A percentile compares a stretch with the other conserved stretches of the same genome.
Conservation (phyloP, 37 sponge, comb jelly and placozoan species). For the Beroe forskalii region DNA sequence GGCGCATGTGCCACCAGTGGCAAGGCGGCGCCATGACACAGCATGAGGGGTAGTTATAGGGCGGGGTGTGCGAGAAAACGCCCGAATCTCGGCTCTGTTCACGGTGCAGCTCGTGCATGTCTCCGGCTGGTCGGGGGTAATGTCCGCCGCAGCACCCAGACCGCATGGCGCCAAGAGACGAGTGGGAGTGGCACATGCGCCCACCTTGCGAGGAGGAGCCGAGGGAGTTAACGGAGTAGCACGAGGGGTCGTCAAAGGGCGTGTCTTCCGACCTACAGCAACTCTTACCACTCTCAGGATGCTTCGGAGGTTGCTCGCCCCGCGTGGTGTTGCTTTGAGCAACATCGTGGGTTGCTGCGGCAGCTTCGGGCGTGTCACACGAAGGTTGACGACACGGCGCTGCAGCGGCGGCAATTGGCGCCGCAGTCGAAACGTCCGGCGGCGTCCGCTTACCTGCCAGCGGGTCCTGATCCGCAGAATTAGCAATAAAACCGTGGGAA, state of each 20-base stretch:
- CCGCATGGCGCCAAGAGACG: not conserved
- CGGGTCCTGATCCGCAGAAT: slow-evolving; percentile 4
- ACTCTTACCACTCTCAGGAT: not conserved
- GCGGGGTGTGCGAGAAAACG: not conserved
- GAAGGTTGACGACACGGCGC: not conserved
- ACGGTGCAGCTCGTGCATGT: not conserved
- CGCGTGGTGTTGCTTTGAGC: not conserved
- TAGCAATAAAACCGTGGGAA: slow-evolving; percentile 56
- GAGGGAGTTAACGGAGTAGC: not conserved
- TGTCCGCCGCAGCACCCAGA: not conserved
- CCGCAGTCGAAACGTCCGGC: not conserved
- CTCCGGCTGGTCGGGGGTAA: not conserved
- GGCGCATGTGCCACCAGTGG: not conserved
- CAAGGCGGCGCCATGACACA: not conserved
- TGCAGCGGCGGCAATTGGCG: not conserved
- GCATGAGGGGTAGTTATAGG: not conserved
- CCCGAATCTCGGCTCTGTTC: slow-evolving; percentile 35
- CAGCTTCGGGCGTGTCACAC: not conserved
- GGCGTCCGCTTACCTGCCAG: slow-evolving; percentile 16
- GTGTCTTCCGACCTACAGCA: not conserved
- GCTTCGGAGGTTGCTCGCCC: not conserved
- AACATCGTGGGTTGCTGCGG: not conserved
- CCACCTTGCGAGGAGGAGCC: not conserved
- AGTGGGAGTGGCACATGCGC: not conserved
- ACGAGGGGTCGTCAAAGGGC: not conserved